A percentile compares a stretch with the other conserved stretches of the same genome.
phyloP scores from a whole-genome alignment of 2,797 vertebrate genomes.

The Onychomys torridus region DNA sequence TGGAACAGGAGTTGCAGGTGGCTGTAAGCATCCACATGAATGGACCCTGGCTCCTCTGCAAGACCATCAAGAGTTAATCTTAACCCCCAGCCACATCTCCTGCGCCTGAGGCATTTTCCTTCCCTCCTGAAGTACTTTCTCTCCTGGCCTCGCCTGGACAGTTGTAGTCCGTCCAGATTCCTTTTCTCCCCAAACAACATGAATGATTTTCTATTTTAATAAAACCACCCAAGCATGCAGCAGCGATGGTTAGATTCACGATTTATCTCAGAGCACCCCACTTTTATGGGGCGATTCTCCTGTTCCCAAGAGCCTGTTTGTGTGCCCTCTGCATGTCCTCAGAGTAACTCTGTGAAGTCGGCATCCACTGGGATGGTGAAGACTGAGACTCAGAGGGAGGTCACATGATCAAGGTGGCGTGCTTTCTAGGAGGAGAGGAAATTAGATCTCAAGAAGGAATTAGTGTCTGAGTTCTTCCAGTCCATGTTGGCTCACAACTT shows the following conservation, averaged over 20 bases:
- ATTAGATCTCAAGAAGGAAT: conserved; percentile 11
- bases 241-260: background rate
- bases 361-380: background rate
- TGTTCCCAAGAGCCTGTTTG: conserved; percentile 25
- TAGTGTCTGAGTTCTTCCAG: background rate
- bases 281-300: background rate
- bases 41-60: background rate
- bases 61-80: background rate
- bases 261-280: background rate
- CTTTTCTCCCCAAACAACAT: background rate
- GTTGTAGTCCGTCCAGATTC: background rate
- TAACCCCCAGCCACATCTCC: background rate
- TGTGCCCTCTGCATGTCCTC: background rate
- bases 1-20: background rate
- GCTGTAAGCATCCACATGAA: background rate
- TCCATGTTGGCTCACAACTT: background rate
- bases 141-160: background rate
- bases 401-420: background rate
- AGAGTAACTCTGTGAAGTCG: background rate
- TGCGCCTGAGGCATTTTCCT: background rate
- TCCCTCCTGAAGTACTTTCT: background rate
- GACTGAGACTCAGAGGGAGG: background rate
- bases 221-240: background rate
- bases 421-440: background rate
- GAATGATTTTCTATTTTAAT: conserved; percentile 7